These are phyloP conservation scores for Drosophila niveifrons DNA, from an alignment of 2,888 invertebrate species.

Conservation along the genomic window DNA sequence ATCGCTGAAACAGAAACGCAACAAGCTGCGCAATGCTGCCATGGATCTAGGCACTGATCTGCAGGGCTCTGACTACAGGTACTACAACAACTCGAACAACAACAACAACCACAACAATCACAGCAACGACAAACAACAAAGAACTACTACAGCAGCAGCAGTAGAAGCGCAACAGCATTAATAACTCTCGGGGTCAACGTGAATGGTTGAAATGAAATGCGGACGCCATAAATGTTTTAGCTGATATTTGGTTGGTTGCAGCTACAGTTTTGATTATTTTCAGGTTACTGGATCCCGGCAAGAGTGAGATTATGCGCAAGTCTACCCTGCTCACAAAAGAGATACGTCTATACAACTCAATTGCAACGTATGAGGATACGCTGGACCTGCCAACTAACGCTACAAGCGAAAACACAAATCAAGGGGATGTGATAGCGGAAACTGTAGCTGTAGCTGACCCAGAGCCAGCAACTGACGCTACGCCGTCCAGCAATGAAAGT, in stretches of 20 bases:
- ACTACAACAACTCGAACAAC: conserved; percentile 51
- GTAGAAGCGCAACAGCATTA: conserved; percentile 35
- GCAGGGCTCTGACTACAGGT: conserved; percentile 77
- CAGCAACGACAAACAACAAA: conserved; percentile 16
- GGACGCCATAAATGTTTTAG: conserved; percentile 21
- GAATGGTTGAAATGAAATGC: conserved; percentile 15
- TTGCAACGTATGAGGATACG: conserved; percentile 66
- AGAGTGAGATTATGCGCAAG: conserved; percentile 74
- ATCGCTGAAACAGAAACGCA: conserved; percentile 77
- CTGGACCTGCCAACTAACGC: conserved; percentile 9
- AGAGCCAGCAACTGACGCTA: background rate
- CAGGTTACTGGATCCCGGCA: conserved; percentile 80
- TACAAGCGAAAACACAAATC: background rate
- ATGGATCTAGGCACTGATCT: conserved; percentile 76
- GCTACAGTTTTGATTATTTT: conserved; percentile 48
- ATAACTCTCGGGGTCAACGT: conserved; percentile 36
- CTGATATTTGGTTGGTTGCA: conserved; percentile 15
- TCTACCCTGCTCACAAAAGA: conserved; percentile 78
- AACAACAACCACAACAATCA: conserved; percentile 23
- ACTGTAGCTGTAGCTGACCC: background rate
- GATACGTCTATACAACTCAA: conserved; percentile 83
- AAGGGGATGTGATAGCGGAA: background rate
- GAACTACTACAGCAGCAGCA: conserved; percentile 24
- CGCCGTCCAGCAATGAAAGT: conserved; percentile 1
- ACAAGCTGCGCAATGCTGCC: conserved; percentile 78